Evolutionary conservation across 2,888 invertebrate genomes (phyloP), one percentile per base, ranked within the genome.

Genomic region (Strigamia transsilvanica): DNA sequence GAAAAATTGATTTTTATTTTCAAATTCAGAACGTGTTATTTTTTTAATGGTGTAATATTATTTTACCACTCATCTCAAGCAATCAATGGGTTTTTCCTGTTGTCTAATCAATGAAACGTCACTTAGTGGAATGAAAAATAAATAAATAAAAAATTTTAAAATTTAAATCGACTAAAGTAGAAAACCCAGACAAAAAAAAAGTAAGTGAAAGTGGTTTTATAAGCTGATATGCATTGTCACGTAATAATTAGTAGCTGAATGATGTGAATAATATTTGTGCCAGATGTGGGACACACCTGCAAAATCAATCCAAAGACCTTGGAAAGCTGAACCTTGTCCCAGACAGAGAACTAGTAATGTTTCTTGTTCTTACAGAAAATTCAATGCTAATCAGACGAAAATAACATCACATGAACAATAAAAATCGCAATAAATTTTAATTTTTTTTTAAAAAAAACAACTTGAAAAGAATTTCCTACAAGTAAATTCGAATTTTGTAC

Each of bases 231-330:
- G 13, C 18, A 66, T 66, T 66, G 18, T 66, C 23, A 66, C 23
- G 61, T 66, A 66, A 66, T 66, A 66, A 66, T 23, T 23, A 66
- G 18, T 23, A 66, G 23, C 2, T 66, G 23, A 66, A 66, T 66
- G 6, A 66, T 66, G 61, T 18, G 61, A 21, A 66, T 18, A 66
- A 66, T 66, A n/a, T 66, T 18, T 66, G 21, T 66, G 61, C 61
- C 61, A 66, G 61, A 66, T 66, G 61, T 66, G 61, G 61, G 61
- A 66, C 61, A 66, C 61, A 66, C 61, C 61, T 66, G 61, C 23
- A 66, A 66, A 66, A 66, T 21, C 61, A 66, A 66, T 66, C 61
- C 18, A 23, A 21, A 9, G 18, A 23, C 21, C 61, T 23, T 66
- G 18, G 23, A 23, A 23, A 66, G 23, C 12, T 66, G 61, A 66